Conservation (phyloP, 2,113 vertebrate genomes). For the Monopterus albus region DNA sequence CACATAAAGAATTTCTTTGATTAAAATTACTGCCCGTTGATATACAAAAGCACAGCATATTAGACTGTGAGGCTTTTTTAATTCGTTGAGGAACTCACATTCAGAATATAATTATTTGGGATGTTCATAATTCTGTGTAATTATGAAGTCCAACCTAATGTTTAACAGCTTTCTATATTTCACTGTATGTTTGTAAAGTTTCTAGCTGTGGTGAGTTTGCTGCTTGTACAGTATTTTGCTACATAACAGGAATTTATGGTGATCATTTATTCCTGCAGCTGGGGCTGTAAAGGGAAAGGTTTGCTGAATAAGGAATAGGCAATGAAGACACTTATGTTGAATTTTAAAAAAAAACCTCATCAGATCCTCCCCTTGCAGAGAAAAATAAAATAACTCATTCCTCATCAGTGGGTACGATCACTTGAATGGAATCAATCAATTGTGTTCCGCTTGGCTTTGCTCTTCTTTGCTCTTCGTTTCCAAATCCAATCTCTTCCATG, state of each 20-base stretch:
- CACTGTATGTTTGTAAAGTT: constrained; percentile 13
- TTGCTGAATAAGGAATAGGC: constrained; percentile 65
- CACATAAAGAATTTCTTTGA: too few relatives aligned
- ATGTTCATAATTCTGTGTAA: not conserved
- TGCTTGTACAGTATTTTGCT: constrained; percentile 46
- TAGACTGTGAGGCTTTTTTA: too few relatives aligned
- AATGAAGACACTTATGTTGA: constrained; percentile 67
- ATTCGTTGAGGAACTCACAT: too few relatives aligned
- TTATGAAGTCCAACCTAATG: not conserved
- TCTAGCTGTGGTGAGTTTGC: constrained; percentile 28
- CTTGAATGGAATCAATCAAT: constrained; percentile 92
- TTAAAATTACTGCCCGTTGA: not conserved
- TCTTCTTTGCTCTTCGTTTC: constrained; percentile 87
- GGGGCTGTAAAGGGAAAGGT: constrained; percentile 37
- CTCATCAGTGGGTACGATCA: constrained; percentile 82
- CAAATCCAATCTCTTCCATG: constrained; percentile 94
- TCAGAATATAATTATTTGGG: too few relatives aligned
- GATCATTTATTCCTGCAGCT: constrained; percentile 47
- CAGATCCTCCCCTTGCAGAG: constrained; percentile 49
- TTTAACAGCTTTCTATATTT: not conserved
- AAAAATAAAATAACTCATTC: constrained; percentile 79
- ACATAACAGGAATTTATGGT: constrained; percentile 44
- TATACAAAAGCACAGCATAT: too few relatives aligned
- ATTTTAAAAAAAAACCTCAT: constrained; percentile 61
- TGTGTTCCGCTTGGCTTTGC: constrained; percentile 87